Conservation (phyloP, 2,888 invertebrate genomes). For the Drosophila parthenogenetica region DNA sequence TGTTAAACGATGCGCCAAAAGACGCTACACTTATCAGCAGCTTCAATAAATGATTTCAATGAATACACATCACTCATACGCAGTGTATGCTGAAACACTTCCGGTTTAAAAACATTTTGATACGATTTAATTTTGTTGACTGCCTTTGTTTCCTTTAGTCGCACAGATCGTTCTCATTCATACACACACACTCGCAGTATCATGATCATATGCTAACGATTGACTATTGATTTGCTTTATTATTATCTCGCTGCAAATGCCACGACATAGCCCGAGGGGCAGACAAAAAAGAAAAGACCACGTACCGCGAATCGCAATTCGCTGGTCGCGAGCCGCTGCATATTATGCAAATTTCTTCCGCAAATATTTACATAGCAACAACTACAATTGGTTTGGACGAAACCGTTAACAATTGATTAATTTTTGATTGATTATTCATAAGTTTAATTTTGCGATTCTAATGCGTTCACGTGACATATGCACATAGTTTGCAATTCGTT, state of each 20-base stretch:
- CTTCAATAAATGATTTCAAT: conserved; percentile 12
- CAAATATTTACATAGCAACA: conserved; percentile 70
- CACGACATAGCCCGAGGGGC: conserved; percentile 12
- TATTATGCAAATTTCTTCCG: conserved; percentile 77
- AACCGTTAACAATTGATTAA: conserved; percentile 73
- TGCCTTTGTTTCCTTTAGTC: conserved; percentile 55
- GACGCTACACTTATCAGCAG: conserved; percentile 15
- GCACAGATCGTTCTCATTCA: conserved; percentile 14
- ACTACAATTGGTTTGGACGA: conserved; percentile 30
- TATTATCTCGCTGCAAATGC: conserved; percentile 58
- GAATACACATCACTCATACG: conserved; percentile 56
- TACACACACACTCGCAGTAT: not conserved
- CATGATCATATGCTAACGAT: conserved; percentile 64
- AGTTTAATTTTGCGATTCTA: conserved; percentile 26
- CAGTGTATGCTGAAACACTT: conserved; percentile 46
- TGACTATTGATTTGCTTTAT: conserved; percentile 50
- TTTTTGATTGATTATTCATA: conserved; percentile 43
- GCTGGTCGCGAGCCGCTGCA: conserved; percentile 50
- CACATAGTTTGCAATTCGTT: conserved; percentile 38
- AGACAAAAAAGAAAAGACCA: not conserved
- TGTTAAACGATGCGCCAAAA: not conserved
- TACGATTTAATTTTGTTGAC: conserved; percentile 33
- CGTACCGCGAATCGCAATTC: conserved; percentile 11
- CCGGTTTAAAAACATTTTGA: conserved; percentile 52
- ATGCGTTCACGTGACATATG: not conserved